Percentiles rank a stretch among this genome's conserved stretches.
Conservation (phyloP, 2,888 invertebrate genomes). For the Germaria angustata region DNA sequence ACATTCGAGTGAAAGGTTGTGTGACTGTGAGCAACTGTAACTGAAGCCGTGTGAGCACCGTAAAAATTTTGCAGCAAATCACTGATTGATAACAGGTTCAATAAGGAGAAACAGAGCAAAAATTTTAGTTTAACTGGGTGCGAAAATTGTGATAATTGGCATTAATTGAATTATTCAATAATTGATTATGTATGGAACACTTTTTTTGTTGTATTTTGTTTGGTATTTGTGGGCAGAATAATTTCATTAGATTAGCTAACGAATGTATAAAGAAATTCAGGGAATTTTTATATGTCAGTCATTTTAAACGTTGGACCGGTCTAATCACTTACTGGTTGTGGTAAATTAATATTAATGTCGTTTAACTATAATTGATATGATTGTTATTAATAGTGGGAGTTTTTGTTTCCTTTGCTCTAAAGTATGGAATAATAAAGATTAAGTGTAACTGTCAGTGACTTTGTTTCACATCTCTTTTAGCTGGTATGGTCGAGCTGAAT, state of each 20-base stretch:
- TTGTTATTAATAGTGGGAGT: neutral
- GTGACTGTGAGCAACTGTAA: neutral
- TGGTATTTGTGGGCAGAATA: slow-evolving; percentile 26
- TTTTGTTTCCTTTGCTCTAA: neutral
- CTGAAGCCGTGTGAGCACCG: neutral
- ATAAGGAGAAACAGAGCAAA: slow-evolving; percentile 19
- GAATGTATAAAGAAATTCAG: slow-evolving; percentile 20
- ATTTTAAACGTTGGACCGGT: slow-evolving; percentile 6
- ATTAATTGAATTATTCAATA: slow-evolving; percentile 65
- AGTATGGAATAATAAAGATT: neutral
- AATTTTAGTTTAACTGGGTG: slow-evolving; percentile 20
- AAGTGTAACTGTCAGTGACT: too few species aligned
- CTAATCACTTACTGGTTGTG: slow-evolving; percentile 11
- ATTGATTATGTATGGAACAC: slow-evolving; percentile 49
- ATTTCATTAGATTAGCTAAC: slow-evolving; percentile 12
- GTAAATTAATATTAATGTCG: slow-evolving; percentile 18
- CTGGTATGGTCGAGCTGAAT: too few species aligned
- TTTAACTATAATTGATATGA: neutral
- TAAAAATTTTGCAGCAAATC: slow-evolving; percentile 40
- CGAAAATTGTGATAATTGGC: slow-evolving; percentile 60
- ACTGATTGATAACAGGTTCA: slow-evolving; percentile 58
- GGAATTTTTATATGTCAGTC: slow-evolving; percentile 30
- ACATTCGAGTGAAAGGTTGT: slow-evolving; percentile 59
- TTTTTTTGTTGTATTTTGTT: neutral
- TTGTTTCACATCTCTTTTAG: too few species aligned